These are phyloP conservation scores for Drosophila chauvacae DNA, from an alignment of 1,140 invertebrate genomes.

Conservation along the genomic window DNA sequence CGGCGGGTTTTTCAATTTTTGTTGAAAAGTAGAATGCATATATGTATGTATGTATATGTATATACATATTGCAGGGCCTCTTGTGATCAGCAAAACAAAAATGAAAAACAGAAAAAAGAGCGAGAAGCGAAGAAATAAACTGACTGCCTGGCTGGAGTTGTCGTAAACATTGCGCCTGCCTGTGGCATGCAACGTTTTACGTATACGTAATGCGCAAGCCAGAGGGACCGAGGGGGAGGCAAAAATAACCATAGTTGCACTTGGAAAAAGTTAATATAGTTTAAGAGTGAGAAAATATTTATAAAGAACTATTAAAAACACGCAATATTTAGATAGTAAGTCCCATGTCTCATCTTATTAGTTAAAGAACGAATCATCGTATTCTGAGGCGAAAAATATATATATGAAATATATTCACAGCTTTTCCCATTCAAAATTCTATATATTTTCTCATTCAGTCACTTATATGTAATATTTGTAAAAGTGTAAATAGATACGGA, in stretches of 20 bases:
- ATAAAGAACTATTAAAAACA: no score
- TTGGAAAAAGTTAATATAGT: background rate
- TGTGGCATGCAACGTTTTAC: slow-evolving; percentile 64
- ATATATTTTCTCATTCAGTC: no score
- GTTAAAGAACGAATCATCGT: no score
- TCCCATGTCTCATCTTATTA: fast-evolving
- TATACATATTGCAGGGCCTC: slow-evolving; percentile 36
- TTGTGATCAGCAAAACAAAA: slow-evolving; percentile 49
- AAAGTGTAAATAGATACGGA: slow-evolving; percentile 20
- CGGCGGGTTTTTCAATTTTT: slow-evolving; percentile 73
- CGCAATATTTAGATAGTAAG: background rate
- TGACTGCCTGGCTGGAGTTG: slow-evolving; percentile 69
- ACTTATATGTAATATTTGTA: background rate
- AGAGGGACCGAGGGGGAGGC: background rate
- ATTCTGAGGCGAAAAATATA: no score
- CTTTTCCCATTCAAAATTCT: background rate
- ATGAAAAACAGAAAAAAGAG: slow-evolving; percentile 3
- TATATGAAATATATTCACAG: background rate
- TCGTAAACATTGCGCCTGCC: slow-evolving; percentile 76
- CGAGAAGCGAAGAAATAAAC: slow-evolving; percentile 72
- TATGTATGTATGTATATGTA: background rate
- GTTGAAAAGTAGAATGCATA: slow-evolving; percentile 73
- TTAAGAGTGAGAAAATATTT: no score
- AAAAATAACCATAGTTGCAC: slow-evolving; percentile 9
- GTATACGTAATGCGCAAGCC: slow-evolving; percentile 68